Evolutionary conservation across 1,140 invertebrate species (phyloP).

Genomic region (Sitophilus oryzae): DNA sequence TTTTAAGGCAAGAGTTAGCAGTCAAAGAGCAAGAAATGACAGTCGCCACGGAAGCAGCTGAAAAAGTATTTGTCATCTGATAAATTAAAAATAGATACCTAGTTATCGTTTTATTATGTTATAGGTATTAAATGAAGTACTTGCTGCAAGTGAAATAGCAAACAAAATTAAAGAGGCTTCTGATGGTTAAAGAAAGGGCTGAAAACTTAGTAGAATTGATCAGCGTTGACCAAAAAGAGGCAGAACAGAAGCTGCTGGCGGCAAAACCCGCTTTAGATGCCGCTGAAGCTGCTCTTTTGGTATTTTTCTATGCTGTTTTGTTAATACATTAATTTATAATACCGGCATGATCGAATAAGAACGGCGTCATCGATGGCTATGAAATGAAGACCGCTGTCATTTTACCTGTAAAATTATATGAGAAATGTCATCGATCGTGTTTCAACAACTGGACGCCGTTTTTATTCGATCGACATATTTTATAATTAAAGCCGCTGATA

Average conservation of each 20-base stretch:
- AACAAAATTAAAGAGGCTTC: slow-evolving; percentile 78
- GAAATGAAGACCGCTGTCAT: too few species aligned
- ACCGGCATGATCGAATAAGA: too few species aligned
- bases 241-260: slow-evolving; percentile 70
- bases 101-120: neutral
- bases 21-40: slow-evolving; percentile 73
- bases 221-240: slow-evolving; percentile 68
- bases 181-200: slow-evolving; percentile 71
- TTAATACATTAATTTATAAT: too few species aligned
- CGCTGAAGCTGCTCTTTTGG: slow-evolving; percentile 73
- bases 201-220: slow-evolving; percentile 72
- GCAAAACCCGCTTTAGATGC: slow-evolving; percentile 77
- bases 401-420: too few species aligned
- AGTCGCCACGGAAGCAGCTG: slow-evolving; percentile 61
- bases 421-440: too few species aligned
- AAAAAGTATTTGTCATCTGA: slow-evolving; percentile 49
- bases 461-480: too few species aligned
- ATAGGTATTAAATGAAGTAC: slow-evolving; percentile 57
- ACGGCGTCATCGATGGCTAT: too few species aligned
- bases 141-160: slow-evolving; percentile 59
- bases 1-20: slow-evolving; percentile 71
- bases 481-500: slow-evolving; percentile 81
- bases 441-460: too few species aligned
- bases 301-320: too few species aligned
- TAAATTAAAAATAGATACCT: neutral